Conservation (phyloP, 1,140 invertebrate genomes). For the Gryon sp. region DNA sequence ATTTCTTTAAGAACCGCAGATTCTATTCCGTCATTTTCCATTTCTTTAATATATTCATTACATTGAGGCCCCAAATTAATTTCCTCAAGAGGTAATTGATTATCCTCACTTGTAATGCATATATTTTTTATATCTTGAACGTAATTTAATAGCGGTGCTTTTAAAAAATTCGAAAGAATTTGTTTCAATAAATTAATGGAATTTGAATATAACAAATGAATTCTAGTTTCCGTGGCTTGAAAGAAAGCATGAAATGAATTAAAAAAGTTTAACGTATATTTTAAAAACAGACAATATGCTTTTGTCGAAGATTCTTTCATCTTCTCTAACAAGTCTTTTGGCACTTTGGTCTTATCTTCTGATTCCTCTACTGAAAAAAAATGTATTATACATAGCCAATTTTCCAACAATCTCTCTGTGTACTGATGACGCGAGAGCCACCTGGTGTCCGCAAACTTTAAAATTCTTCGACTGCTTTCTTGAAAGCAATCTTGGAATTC, state of each 20-base stretch:
- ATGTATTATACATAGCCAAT: not conserved
- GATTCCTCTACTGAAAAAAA: not conserved
- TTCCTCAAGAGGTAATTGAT: not conserved
- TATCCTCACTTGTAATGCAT: not conserved
- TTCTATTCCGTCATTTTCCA: not conserved
- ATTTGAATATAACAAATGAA: conserved; percentile 1
- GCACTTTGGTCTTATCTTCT: not conserved
- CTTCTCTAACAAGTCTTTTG: too few relatives aligned
- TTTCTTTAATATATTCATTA: not conserved
- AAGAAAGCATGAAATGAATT: conserved; percentile 2
- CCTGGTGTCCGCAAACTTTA: not conserved
- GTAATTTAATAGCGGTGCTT: not conserved
- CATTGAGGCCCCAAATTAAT: not conserved
- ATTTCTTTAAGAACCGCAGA: too few relatives aligned
- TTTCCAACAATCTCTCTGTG: not conserved
- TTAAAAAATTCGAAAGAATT: not conserved
- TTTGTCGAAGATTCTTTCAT: too few relatives aligned
- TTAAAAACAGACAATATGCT: too few relatives aligned
- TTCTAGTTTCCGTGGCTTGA: not conserved
- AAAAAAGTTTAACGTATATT: too few relatives aligned
- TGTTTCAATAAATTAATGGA: not conserved
- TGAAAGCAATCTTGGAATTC: not conserved
- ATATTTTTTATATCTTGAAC: not conserved
- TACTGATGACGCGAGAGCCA: not conserved
- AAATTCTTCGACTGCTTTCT: not conserved